These are phyloP conservation scores for Percopsis transmontana DNA, from an alignment of 2,113 vertebrate genomes.

Conservation along the genomic window DNA sequence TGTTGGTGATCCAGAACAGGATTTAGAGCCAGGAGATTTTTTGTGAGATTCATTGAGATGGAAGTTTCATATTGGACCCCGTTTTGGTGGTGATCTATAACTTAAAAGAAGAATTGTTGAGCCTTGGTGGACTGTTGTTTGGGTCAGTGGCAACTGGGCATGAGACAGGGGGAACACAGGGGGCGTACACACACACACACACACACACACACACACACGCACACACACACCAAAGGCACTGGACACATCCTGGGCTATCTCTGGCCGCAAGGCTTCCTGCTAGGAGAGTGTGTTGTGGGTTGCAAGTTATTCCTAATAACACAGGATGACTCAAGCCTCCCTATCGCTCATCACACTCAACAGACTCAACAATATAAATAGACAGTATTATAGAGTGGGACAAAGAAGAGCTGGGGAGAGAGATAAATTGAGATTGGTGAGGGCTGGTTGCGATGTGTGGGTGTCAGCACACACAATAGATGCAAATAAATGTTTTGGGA, in stretches of 20 bases:
- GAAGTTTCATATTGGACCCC: too few species aligned
- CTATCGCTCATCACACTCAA: conserved; percentile 64
- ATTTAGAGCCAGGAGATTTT: conserved; percentile 2
- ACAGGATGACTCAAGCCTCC: conserved; percentile 61
- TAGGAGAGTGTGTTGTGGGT: conserved; percentile 16
- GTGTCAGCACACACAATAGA: conserved; percentile 60
- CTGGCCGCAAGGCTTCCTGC: conserved; percentile 22
- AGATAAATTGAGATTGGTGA: conserved; percentile 57
- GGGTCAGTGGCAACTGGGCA: too few species aligned
- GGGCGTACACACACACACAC: too few species aligned
- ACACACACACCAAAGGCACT: background rate
- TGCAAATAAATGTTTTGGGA: conserved; percentile 20
- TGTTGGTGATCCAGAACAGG: too few species aligned
- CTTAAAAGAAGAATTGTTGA: background rate
- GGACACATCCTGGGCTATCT: background rate
- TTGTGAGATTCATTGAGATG: too few species aligned
- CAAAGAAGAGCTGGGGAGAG: conserved; percentile 57
- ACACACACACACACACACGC: background rate
- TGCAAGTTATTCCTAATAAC: conserved; percentile 49
- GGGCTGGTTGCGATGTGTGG: conserved; percentile 62
- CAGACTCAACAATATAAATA: conserved; percentile 71
- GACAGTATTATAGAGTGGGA: conserved; percentile 66
- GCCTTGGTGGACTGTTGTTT: too few species aligned
- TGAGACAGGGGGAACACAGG: too few species aligned
- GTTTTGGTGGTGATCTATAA: background rate